Conservation (phyloP, 2,113 vertebrate species). For the Crotalus viridis region DNA sequence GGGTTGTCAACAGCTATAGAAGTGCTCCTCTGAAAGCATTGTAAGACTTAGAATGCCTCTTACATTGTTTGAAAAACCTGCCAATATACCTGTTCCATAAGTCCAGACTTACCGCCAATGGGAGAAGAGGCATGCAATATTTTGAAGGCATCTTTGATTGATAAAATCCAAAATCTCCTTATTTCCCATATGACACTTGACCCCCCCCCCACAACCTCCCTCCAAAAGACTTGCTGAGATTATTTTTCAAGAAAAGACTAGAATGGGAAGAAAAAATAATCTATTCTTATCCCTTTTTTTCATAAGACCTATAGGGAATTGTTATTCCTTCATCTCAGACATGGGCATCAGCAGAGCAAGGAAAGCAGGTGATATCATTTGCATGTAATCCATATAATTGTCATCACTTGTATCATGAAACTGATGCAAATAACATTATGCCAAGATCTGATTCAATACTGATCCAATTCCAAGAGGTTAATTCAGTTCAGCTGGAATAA, state of each 20-base stretch:
- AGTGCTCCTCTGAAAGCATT: not conserved
- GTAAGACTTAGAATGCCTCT: not conserved
- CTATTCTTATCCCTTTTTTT: not conserved
- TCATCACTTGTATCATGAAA: not conserved
- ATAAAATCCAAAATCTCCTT: not conserved
- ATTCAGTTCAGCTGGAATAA: not conserved
- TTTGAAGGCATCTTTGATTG: not conserved
- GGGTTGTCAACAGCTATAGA: not conserved
- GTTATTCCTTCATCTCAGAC: not conserved
- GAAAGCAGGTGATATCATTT: not conserved
- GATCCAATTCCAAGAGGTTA: not conserved
- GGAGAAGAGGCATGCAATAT: not conserved
- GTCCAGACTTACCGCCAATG: not conserved
- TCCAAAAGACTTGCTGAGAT: not conserved
- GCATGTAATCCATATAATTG: not conserved
- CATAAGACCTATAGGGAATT: not conserved
- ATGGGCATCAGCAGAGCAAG: not conserved
- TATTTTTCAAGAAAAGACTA: not conserved
- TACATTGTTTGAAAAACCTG: not conserved
- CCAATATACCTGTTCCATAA: not conserved
- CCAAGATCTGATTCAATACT: not conserved
- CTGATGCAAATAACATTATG: not conserved
- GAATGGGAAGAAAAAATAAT: not conserved
- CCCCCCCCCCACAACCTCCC: fast-evolving
- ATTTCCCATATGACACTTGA: not conserved